Percentiles rank a stretch among this genome's conserved stretches.
Conservation (phyloP, 2,113 vertebrate genomes). For the Channa argus region DNA sequence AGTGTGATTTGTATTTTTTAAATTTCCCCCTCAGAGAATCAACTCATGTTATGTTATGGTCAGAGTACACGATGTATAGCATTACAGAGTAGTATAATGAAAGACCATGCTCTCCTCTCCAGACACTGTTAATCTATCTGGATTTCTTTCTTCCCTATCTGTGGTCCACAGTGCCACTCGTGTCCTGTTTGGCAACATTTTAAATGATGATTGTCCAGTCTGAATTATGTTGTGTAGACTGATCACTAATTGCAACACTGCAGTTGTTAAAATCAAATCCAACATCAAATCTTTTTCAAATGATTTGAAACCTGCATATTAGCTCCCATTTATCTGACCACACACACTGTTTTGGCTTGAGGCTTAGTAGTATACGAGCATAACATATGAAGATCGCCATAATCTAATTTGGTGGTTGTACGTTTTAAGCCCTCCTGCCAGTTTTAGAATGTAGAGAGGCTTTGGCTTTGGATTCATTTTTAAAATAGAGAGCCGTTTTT, state of each 20-base stretch:
- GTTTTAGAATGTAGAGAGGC: conserved; percentile 8
- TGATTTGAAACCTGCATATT: not conserved
- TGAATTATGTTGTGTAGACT: not conserved
- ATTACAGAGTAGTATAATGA: too few species aligned
- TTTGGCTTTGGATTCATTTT: conserved; percentile 46
- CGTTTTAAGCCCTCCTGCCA: conserved; percentile 17
- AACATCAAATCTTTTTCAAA: not conserved
- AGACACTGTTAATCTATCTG: too few species aligned
- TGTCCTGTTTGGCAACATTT: not conserved
- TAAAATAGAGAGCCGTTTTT: conserved; percentile 74
- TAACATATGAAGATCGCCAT: not conserved
- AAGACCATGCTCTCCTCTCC: too few species aligned
- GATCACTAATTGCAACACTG: not conserved
- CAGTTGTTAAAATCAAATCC: not conserved
- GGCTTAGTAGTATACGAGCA: too few species aligned
- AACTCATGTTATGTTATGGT: not conserved
- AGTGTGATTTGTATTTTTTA: not conserved
- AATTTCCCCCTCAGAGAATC: not conserved
- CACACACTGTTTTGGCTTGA: not conserved
- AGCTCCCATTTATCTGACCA: not conserved
- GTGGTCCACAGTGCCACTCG: not conserved
- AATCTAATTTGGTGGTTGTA: conserved; percentile 2
- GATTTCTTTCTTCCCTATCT: too few species aligned
- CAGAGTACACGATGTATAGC: too few species aligned
- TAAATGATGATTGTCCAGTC: not conserved